Conservation (phyloP, 2,888 invertebrate genomes). For the Leucozona laternaria region DNA sequence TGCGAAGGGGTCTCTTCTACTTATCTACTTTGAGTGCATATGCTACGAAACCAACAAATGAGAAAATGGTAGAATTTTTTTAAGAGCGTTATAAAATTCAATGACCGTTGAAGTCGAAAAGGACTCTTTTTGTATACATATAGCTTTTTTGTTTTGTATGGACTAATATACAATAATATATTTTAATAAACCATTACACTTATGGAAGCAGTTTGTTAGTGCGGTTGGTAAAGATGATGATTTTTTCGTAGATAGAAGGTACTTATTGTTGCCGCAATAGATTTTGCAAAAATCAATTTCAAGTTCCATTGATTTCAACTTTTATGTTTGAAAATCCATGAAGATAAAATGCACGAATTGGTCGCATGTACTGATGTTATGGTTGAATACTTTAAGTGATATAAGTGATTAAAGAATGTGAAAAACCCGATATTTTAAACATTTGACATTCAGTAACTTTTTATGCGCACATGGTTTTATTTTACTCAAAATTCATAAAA, state of each 20-base stretch:
- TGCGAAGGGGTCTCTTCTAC: too few relatives aligned
- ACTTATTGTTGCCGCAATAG: neutral
- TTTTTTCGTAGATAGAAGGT: neutral
- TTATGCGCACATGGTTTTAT: too few relatives aligned
- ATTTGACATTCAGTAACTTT: too few relatives aligned
- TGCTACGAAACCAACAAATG: neutral
- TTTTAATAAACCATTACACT: slow-evolving; percentile 1
- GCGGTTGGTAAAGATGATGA: neutral
- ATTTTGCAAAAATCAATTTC: slow-evolving; percentile 6
- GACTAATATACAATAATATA: neutral
- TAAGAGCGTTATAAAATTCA: neutral
- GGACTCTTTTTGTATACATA: neutral
- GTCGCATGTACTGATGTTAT: neutral
- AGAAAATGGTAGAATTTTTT: neutral
- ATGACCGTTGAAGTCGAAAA: neutral
- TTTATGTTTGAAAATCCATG: neutral
- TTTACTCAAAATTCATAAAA: too few relatives aligned
- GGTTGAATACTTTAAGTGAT: too few relatives aligned
- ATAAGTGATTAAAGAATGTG: too few relatives aligned
- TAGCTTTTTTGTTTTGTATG: neutral
- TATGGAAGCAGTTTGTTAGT: neutral
- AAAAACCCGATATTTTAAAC: too few relatives aligned
- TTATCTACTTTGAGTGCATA: neutral
- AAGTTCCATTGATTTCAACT: neutral
- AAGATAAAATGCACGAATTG: neutral